Evolutionary conservation across 2,797 vertebrate species (phyloP), one percentile per base, ranked within the genome.

Genomic region (Geotrypetes seraphini): DNA sequence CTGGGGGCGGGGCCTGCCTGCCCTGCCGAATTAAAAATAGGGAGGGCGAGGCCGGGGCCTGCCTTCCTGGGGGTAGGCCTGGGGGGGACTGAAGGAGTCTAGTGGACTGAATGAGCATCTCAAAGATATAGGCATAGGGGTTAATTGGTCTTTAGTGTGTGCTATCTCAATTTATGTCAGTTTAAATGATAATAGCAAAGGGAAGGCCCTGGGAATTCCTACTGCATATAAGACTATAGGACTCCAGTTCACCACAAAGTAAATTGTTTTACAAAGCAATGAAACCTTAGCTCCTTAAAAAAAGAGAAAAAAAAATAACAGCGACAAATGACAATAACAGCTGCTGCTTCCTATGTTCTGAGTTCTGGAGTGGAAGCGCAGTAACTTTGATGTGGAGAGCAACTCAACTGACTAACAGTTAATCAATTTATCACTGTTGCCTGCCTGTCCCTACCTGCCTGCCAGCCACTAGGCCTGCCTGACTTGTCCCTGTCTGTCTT

Each of bases 71-170:
- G n/a, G n/a, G n/a, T n/a, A n/a, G n/a, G n/a, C n/a, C n/a, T n/a
- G n/a, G n/a, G n/a, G n/a, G n/a, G n/a, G n/a, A n/a, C n/a, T n/a
- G n/a, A 55, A 31, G 27, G 25, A 19, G 34, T 26, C 33, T 60
- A 72, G 44, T 33, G 30, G 39, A 53, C 37, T 29, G n/a, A 4
- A 13, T 11, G 40, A n/a, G n/a, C n/a, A n/a, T n/a, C n/a, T n/a
- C n/a, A n/a, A n/a, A n/a, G n/a, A n/a, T n/a, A n/a, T n/a, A n/a
- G n/a, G n/a, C n/a, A n/a, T n/a, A n/a, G n/a, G 66, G 88, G 86
- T 91, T 88, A 91, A 91, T 78, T 84, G 86, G 79, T 86, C 81
- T 81, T 71, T 75, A 74, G 75, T 55, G 69, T 62, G 43, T 68
- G 80, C 84, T 79, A 73, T 76, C 73, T 79, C 80, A 80, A 85